Evolutionary conservation across 2,888 invertebrate genomes (phyloP).

Genomic region (Temnothorax rugatulus): DNA sequence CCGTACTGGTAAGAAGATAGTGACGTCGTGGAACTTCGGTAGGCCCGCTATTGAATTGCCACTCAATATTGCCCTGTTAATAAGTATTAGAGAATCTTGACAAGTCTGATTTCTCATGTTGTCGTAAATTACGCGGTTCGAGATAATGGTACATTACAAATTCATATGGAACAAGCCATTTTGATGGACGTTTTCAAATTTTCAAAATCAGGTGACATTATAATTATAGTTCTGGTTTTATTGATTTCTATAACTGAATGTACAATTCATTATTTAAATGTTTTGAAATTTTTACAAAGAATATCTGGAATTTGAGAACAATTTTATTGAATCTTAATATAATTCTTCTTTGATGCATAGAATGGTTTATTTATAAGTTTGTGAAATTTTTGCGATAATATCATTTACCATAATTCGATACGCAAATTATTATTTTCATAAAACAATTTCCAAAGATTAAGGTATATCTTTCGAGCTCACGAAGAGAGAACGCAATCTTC

Average conservation of each 20-base stretch:
- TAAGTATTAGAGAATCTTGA: not conserved
- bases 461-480: not conserved
- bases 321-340: not conserved
- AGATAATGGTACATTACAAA: not conserved
- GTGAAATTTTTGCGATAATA: not conserved
- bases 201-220: not conserved
- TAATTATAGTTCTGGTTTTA: not conserved
- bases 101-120: not conserved
- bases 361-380: not conserved
- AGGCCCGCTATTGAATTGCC: not conserved
- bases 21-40: slow-evolving; percentile 27
- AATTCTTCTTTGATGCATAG: not conserved
- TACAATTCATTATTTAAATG: not conserved
- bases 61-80: slow-evolving; percentile 18
- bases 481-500: slow-evolving; percentile 30
- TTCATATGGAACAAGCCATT: not conserved
- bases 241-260: not conserved
- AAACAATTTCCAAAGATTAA: not conserved
- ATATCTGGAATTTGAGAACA: not conserved
- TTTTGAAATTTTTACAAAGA: not conserved
- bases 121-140: not conserved
- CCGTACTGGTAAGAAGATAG: slow-evolving; percentile 43
- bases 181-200: not conserved
- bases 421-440: not conserved
- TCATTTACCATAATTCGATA: not conserved